Base-by-base conservation (phyloP, 1,140 invertebrate species). In the Gonioctena quinquepunctata region DNA sequence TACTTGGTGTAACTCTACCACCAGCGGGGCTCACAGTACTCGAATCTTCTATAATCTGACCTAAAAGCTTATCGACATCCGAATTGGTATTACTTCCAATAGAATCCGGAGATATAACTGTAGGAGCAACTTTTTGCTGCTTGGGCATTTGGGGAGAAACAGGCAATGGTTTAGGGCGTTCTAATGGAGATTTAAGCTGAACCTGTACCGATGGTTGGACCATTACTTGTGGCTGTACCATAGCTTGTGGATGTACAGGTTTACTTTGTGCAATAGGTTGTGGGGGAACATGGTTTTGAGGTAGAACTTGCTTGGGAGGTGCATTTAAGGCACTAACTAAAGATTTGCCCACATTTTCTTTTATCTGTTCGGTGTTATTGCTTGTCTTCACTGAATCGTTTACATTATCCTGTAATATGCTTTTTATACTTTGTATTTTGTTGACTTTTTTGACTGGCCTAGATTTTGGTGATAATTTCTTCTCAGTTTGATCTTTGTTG, bases 11-110 rank as follows among this genome's bases (percentile, higher is more conserved):
- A 6, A 52, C 25, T 21, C 22, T 62, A 19, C 33, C 48, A 23
- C 59, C 25, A 19, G 25, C 48, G 4, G 61, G 28, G 19, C 21
- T 63, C 19, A 67, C 83, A 75, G 2, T 80, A 76, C 54, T 79
- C 2, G 82, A 83, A 19, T 85, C 83, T 48, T 83, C 80, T 48
- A 83, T 61, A 21, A 83, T 73, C 65, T 83, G 81, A 2, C 85
- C 85, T 23, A 86, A 77, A 56, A 86, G 63, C 56, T 85, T 84
- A 18, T 85, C 85, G 7, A 85, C 84, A 33, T 84, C 85, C 1
- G 83, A 78, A 71, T 78, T 81, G 56, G 71, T 66, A 33, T 63
- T 71, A 3, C 62, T 66, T n/a, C 76, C 76, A 60, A 74, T 77
- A 6, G 67, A 66, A 50, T 74, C 69, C 19, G 68, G 71, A 11